Conservation (phyloP, 1,140 invertebrate genomes). For the Gerris buenoi region DNA sequence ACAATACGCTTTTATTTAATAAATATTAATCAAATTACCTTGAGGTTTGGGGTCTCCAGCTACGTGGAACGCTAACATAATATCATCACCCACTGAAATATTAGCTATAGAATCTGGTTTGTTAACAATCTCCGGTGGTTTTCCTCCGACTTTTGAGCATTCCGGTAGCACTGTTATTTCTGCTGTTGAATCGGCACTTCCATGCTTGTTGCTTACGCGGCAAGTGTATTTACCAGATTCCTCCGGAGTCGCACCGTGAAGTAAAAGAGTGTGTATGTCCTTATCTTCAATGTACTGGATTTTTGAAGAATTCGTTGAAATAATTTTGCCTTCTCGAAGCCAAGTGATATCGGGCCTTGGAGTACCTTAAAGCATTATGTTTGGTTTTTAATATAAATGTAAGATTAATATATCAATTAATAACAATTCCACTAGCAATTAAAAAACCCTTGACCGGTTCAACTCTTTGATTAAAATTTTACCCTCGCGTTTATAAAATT, state of each 20-base stretch:
- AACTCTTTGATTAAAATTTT: too few species aligned
- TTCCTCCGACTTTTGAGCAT: constrained; percentile 34
- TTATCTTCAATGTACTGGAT: constrained; percentile 54
- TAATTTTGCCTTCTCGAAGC: constrained; percentile 45
- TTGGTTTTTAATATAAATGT: constrained; percentile 14
- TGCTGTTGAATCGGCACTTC: constrained; percentile 54
- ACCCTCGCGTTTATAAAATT: too few species aligned
- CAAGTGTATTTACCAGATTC: constrained; percentile 81
- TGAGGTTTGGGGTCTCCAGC: constrained; percentile 66
- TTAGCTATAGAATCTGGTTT: constrained; percentile 57
- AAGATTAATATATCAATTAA: neutral
- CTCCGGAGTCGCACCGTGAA: constrained; percentile 56
- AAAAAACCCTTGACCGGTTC: too few species aligned
- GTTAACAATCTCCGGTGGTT: constrained; percentile 59
- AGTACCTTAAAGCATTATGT: constrained; percentile 26
- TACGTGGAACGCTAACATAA: constrained; percentile 61
- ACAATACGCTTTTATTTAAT: too few species aligned
- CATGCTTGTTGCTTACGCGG: constrained; percentile 58
- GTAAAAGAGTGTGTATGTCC: constrained; percentile 72
- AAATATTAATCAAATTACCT: too few species aligned
- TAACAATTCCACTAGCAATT: too few species aligned
- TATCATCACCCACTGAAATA: constrained; percentile 59
- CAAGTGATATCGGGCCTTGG: constrained; percentile 49
- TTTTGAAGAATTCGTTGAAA: constrained; percentile 38
- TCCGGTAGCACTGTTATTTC: constrained; percentile 45